Evolutionary conservation across 2,113 vertebrate genomes (phyloP).

Genomic region (Ailurus styani): DNA sequence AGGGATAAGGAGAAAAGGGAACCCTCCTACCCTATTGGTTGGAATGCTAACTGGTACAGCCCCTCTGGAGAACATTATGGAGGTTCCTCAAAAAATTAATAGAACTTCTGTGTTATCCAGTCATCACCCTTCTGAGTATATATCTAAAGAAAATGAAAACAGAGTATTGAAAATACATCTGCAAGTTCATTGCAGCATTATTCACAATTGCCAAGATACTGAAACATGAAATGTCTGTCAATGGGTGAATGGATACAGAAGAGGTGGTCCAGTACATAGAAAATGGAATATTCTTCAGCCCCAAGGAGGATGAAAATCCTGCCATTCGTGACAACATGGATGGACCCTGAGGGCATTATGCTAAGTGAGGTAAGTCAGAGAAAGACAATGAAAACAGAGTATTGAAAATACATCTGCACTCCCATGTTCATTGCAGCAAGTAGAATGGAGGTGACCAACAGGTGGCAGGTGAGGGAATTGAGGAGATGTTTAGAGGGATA

Average conservation of each 20-base stretch:
- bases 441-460: not conserved
- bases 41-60: not conserved
- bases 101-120: not conserved
- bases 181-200: not conserved
- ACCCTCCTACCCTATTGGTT: not conserved
- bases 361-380: not conserved
- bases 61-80: not conserved
- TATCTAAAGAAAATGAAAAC: not conserved
- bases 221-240: not conserved
- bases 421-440: too few relatives aligned
- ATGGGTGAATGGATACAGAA: not conserved
- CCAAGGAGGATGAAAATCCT: not conserved
- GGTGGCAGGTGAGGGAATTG: not conserved
- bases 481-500: not conserved
- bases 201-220: not conserved
- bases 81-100: not conserved
- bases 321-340: not conserved
- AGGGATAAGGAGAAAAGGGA: not conserved
- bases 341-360: not conserved
- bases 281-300: not conserved
- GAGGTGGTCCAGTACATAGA: not conserved
- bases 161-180: not conserved
- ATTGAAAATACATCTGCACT: too few relatives aligned
- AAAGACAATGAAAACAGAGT: too few relatives aligned
- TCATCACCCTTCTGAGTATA: not conserved